Conservation (phyloP, 2,113 vertebrate species). For the Gallinago paraguaiae region DNA sequence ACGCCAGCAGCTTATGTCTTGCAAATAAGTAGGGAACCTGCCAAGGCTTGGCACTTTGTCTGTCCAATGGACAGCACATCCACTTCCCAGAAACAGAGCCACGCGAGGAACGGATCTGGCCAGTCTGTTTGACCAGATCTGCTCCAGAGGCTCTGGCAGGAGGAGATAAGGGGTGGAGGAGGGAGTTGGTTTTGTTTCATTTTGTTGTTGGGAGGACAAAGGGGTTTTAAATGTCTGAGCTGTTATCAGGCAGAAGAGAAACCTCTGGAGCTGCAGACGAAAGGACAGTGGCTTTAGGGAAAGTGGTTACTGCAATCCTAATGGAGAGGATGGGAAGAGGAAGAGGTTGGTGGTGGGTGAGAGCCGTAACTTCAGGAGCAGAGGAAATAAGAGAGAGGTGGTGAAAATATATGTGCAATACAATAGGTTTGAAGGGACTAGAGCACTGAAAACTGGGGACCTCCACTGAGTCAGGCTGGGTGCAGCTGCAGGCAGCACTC, state of each 20-base stretch:
- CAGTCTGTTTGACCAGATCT: constrained; percentile 9
- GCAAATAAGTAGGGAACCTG: constrained; percentile 42
- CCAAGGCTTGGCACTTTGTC: constrained; percentile 46
- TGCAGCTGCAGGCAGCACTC: constrained; percentile 16
- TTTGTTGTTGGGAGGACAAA: not conserved
- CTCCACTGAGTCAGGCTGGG: not conserved
- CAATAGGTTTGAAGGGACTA: not conserved
- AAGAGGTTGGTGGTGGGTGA: not conserved
- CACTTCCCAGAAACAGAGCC: constrained; percentile 33
- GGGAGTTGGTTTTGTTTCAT: not conserved
- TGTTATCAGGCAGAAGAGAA: not conserved
- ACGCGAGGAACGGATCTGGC: not conserved
- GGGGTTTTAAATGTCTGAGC: not conserved
- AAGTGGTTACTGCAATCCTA: not conserved
- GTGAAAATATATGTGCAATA: not conserved
- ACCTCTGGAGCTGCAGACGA: constrained; percentile 14
- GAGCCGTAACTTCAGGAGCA: not conserved
- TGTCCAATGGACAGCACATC: constrained; percentile 34
- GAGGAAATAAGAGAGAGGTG: not conserved
- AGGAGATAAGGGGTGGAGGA: not conserved
- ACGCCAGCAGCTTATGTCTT: constrained; percentile 52
- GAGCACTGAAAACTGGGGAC: not conserved
- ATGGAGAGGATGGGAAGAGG: not conserved
- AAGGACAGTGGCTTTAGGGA: not conserved
- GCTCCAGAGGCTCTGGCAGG: constrained; percentile 14